Evolutionary conservation across 2,113 vertebrate genomes (phyloP).

Genomic region (Chloebia gouldiae): DNA sequence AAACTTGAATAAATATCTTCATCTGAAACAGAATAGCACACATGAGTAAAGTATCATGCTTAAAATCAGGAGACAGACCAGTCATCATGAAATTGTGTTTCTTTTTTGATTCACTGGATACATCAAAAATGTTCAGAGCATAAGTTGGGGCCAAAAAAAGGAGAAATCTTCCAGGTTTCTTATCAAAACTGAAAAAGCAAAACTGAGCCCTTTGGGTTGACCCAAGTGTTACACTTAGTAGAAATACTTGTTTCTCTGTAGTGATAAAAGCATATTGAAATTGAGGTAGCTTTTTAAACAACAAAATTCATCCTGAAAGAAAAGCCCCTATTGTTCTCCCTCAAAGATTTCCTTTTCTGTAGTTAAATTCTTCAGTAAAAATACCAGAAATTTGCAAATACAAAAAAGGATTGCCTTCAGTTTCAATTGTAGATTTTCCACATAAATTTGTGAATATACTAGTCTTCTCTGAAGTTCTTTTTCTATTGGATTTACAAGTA

Average conservation of each 20-base stretch:
- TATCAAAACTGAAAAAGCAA: neutral
- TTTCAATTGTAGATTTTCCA: neutral
- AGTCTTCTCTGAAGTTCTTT: neutral
- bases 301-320: neutral
- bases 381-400: neutral
- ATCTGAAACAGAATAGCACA: neutral
- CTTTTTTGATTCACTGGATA: neutral
- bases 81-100: neutral
- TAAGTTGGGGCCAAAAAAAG: neutral
- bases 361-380: neutral
- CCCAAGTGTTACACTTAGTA: neutral
- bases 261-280: neutral
- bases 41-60: neutral
- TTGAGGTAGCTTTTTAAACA: neutral
- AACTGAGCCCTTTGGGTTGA: neutral
- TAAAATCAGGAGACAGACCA: neutral
- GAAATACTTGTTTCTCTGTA: neutral
- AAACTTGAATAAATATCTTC: neutral
- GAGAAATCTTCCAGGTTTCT: neutral
- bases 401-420: neutral
- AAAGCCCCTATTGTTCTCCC: accelerated
- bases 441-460: neutral
- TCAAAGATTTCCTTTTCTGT: neutral
- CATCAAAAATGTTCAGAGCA: neutral
- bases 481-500: neutral